phyloP scores from a whole-genome alignment of 2,113 vertebrate species.

The Paradisaea rubra region DNA sequence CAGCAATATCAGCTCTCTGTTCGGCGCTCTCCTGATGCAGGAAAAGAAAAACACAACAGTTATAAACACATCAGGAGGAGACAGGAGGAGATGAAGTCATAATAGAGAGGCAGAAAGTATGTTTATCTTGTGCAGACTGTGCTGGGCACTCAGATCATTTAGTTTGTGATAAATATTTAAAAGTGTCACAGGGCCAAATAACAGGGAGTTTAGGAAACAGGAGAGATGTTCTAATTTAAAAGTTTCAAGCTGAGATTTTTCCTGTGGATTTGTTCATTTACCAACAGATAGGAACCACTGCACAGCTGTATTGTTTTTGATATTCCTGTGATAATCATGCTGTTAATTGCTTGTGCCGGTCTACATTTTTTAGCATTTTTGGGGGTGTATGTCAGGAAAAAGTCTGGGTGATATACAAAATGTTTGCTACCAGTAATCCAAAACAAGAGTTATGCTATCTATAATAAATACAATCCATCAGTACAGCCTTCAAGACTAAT shows the following conservation, averaged over 20 bases:
- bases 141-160: slow-evolving; percentile 52
- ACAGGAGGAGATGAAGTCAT: slow-evolving; percentile 26
- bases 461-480: slow-evolving; percentile 12
- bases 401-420: not conserved
- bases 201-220: slow-evolving; percentile 54
- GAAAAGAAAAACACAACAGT: not conserved
- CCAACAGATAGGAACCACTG: slow-evolving; percentile 8
- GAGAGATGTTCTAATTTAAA: slow-evolving; percentile 58
- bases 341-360: slow-evolving; percentile 48
- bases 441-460: slow-evolving; percentile 32
- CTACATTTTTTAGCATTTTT: slow-evolving; percentile 32
- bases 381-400: not conserved
- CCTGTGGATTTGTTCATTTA: slow-evolving; percentile 43
- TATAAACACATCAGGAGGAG: slow-evolving; percentile 15
- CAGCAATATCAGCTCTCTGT: not conserved
- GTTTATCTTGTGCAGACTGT: slow-evolving; percentile 37
- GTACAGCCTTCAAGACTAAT: not conserved
- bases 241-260: slow-evolving; percentile 55
- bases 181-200: slow-evolving; percentile 43
- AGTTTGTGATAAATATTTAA: slow-evolving; percentile 51
- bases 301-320: slow-evolving; percentile 1
- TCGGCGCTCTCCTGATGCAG: not conserved
- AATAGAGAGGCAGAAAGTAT: slow-evolving; percentile 23
- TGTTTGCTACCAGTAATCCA: slow-evolving; percentile 28
- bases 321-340: slow-evolving; percentile 23